Conservation (phyloP, 2,888 invertebrate species). For the Polydrusus pterygomalis region DNA sequence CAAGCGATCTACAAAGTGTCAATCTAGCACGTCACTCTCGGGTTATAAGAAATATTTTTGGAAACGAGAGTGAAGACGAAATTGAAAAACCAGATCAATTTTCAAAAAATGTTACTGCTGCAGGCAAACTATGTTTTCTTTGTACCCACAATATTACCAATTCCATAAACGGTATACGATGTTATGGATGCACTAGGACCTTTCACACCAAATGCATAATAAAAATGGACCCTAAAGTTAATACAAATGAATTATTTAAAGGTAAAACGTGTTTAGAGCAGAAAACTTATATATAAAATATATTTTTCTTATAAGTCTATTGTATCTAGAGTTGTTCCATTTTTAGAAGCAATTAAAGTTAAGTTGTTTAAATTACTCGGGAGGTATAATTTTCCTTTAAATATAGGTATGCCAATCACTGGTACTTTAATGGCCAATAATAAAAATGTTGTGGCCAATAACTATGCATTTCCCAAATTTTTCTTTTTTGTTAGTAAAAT, state of each 20-base stretch:
- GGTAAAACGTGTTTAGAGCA: background rate
- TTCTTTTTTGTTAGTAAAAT: background rate
- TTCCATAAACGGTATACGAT: background rate
- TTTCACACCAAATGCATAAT: background rate
- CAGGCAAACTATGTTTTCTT: background rate
- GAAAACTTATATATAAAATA: background rate
- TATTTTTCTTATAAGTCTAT: background rate
- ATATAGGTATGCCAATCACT: slow-evolving; percentile 7
- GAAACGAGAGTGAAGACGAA: background rate
- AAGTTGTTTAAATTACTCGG: background rate
- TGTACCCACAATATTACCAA: background rate
- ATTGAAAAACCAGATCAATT: background rate
- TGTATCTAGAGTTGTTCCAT: background rate
- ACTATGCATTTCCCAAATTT: background rate
- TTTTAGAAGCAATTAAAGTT: background rate
- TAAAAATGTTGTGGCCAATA: background rate
- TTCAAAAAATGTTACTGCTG: background rate
- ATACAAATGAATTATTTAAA: background rate
- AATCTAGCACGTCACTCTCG: background rate
- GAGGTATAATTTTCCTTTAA: background rate
- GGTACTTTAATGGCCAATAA: background rate
- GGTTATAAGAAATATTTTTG: background rate
- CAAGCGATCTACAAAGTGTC: background rate
- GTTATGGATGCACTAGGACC: slow-evolving; percentile 5
- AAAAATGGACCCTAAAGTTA: background rate